These are phyloP conservation scores for Paralvinella palmiformis DNA, from an alignment of 1,140 invertebrate genomes.

Conservation along the genomic window DNA sequence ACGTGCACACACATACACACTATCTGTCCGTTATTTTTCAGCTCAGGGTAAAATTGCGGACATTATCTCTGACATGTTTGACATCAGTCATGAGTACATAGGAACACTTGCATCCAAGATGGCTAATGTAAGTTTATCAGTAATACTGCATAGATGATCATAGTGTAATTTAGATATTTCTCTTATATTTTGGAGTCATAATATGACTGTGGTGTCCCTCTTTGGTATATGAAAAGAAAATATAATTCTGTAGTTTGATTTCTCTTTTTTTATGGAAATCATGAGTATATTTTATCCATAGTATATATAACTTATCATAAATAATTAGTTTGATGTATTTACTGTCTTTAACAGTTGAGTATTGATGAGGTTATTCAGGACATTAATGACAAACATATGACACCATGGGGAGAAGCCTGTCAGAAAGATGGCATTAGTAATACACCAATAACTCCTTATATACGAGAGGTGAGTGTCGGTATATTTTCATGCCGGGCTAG, in stretches of 20 bases:
- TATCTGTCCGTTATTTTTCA: slow-evolving; percentile 27
- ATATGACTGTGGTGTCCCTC: no score
- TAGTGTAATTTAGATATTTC: no score
- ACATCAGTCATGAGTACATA: slow-evolving; percentile 80
- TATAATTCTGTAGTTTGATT: no score
- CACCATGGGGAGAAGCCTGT: slow-evolving; percentile 81
- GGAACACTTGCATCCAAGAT: slow-evolving; percentile 70
- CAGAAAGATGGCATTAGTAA: slow-evolving; percentile 67
- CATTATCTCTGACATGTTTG: slow-evolving; percentile 73
- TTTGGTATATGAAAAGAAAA: no score
- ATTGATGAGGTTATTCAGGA: slow-evolving; percentile 74
- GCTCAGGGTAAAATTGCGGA: slow-evolving; percentile 73
- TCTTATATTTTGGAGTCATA: no score
- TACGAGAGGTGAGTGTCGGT: slow-evolving; percentile 67
- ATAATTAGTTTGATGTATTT: no score
- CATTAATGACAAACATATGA: slow-evolving; percentile 85
- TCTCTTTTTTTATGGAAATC: slow-evolving; percentile 50
- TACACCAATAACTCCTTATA: slow-evolving; percentile 79
- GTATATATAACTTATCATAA: no score
- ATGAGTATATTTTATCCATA: slow-evolving; percentile 50
- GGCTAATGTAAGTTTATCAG: slow-evolving; percentile 66
- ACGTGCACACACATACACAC: neutral
- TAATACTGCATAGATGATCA: no score
- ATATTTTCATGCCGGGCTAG: no score
- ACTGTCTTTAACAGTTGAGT: slow-evolving; percentile 34